phyloP scores from a whole-genome alignment of 1,140 invertebrate genomes.

The Rhopalosiphum maidis region DNA sequence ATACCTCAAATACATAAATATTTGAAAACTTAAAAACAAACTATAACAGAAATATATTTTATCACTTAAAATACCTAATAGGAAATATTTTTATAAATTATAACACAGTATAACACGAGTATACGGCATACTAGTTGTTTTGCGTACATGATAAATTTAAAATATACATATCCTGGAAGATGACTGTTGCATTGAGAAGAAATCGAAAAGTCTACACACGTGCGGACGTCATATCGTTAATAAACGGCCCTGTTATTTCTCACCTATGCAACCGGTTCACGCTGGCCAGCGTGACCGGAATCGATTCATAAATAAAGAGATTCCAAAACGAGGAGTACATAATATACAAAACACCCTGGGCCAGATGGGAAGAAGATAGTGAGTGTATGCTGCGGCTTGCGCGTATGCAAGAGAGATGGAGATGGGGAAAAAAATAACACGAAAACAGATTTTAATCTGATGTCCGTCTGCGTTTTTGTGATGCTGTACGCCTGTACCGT shows the following conservation, averaged over 20 bases:
- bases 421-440: constrained; percentile 42
- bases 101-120: not conserved
- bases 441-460: constrained; percentile 34
- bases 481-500: not conserved
- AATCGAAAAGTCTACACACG: constrained; percentile 48
- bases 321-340: constrained; percentile 36
- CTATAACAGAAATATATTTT: not conserved
- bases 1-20: not conserved
- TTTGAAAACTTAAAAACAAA: not conserved
- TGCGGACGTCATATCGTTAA: constrained; percentile 43
- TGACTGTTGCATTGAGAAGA: not conserved
- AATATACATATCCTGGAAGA: not conserved
- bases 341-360: constrained; percentile 49
- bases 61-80: not conserved
- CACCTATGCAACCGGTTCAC: constrained; percentile 47
- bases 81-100: not conserved
- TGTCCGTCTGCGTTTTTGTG: constrained; percentile 36
- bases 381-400: not conserved
- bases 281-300: constrained; percentile 30
- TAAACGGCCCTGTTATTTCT: constrained; percentile 51
- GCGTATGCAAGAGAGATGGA: constrained; percentile 21
- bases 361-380: constrained; percentile 31
- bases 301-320: constrained; percentile 56
- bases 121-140: not conserved
- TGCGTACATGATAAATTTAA: not conserved